Percentiles rank a stretch among this genome's conserved stretches.
phyloP scores from a whole-genome alignment of 64 coral and sea anemone genomes.

The Actinia equina region DNA sequence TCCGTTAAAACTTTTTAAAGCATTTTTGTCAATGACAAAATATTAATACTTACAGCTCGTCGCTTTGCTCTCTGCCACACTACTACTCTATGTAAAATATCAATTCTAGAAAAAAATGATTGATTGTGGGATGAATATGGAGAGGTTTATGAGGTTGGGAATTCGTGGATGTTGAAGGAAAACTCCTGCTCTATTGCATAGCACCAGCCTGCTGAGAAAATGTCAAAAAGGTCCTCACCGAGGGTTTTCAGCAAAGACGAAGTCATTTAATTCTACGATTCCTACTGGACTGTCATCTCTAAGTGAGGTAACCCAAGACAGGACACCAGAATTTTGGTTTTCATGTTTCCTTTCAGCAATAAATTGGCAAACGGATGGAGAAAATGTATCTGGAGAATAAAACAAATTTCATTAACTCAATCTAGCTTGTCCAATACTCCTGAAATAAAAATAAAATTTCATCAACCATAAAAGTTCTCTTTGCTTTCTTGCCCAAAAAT shows the following conservation, averaged over 20 bases:
- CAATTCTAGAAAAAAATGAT: conserved; percentile 55
- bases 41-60: conserved; percentile 76
- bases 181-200: too few relatives aligned
- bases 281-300: conserved; percentile 56
- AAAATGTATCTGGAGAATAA: conserved; percentile 48
- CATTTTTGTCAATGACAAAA: background rate
- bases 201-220: too few relatives aligned
- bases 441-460: too few relatives aligned
- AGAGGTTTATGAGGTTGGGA: too few relatives aligned
- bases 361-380: conserved; percentile 72
- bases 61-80: conserved; percentile 97
- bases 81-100: conserved; percentile 98
- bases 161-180: too few relatives aligned
- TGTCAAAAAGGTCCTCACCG: conserved; percentile 35
- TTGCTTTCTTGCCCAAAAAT: too few relatives aligned
- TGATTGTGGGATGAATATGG: too few relatives aligned
- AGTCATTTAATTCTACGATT: conserved; percentile 87
- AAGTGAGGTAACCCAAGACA: conserved; percentile 79
- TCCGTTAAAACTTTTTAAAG: too few relatives aligned
- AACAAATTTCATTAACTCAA: background rate
- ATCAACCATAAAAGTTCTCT: too few relatives aligned
- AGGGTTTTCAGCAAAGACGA: conserved; percentile 95
- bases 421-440: too few relatives aligned
- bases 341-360: conserved; percentile 81
- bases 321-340: conserved; percentile 77